Base-by-base conservation (phyloP, 1,140 invertebrate species). In the Pseudomyrmex flavicornis region DNA sequence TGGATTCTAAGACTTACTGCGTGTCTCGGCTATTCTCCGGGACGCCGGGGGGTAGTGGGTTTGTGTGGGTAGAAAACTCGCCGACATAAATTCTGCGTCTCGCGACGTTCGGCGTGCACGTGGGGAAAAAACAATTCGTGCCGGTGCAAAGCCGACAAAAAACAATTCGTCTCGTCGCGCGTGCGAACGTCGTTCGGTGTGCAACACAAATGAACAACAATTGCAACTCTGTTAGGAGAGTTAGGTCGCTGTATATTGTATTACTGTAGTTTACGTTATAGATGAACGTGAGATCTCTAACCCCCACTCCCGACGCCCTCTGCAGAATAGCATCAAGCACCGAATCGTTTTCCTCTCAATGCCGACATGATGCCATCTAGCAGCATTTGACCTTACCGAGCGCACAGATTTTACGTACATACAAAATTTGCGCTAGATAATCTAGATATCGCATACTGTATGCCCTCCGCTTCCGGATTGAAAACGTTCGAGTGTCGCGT, bases 91-190 rank as follows among this genome's bases (percentile, higher is more conserved):
- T 86, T 85, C 58, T 82, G 77, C 72, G 85, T 73, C 82, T 91
- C 85, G 58, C 69, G 83, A 74, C 85, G 82, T 92, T 86, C 89
- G 89, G 86, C 89, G 89, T 89, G 89, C 88, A 86, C 88, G 88
- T 35, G 35, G 85, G 77, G 76, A 77, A 89, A 69, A 62, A 76
- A 84, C 82, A 84, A 73, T 87, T 91, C 84, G 87, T 89, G 35
- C 35, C 35, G 12, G 7, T 15, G 15, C 26, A 26, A 26, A 22
- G 17, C 68, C 91, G 89, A 80, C 65, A 82, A 26, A 2, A 15
- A 3, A 13, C 54, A 20, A 20, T 26, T 10, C 17, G 66, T 65
- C 35, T 26, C 8, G 20, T 50, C 73, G 26, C 56, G 52, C 50
- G 69, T 44, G 2, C 69, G 26, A 56, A 9, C 70, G 69, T 61